Percentiles rank a stretch among this genome's conserved stretches.
Conservation (phyloP, 1,140 invertebrate species). For the Drosophila baimaii region DNA sequence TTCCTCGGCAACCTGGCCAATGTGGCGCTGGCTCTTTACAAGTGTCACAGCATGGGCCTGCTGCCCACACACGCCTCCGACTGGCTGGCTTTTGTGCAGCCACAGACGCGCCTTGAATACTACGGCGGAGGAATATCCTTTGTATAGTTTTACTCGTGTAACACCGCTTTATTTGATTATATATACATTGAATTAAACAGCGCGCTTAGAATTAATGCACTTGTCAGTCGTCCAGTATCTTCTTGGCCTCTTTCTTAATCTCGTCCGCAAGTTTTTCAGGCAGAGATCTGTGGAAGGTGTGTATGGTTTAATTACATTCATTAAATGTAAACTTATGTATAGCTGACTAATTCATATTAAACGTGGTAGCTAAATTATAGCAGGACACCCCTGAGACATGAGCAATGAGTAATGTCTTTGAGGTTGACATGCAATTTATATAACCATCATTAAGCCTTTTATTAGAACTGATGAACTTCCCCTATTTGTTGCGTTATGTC, state of each 20-base stretch:
- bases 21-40: constrained; percentile 97
- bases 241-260: constrained; percentile 76
- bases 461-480: too few relatives aligned
- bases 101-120: constrained; percentile 94
- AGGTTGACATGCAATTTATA: too few relatives aligned
- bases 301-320: too few relatives aligned
- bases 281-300: constrained; percentile 53
- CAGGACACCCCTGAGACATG: too few relatives aligned
- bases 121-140: constrained; percentile 93
- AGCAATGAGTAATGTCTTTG: too few relatives aligned
- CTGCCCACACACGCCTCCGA: constrained; percentile 98
- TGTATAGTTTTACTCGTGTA: constrained; percentile 63
- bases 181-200: constrained; percentile 59
- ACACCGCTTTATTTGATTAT: constrained; percentile 59
- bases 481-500: too few relatives aligned
- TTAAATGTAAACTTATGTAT: too few relatives aligned
- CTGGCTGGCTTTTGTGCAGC: constrained; percentile 99
- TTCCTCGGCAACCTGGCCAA: constrained; percentile 97
- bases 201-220: constrained; percentile 8
- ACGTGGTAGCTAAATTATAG: too few relatives aligned
- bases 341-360: too few relatives aligned
- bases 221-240: constrained; percentile 68
- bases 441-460: too few relatives aligned
- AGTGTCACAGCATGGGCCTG: constrained; percentile 99
- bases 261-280: constrained; percentile 71